Evolutionary conservation across 2,888 invertebrate species (phyloP).

Genomic region (Platycheirus rosarum): DNA sequence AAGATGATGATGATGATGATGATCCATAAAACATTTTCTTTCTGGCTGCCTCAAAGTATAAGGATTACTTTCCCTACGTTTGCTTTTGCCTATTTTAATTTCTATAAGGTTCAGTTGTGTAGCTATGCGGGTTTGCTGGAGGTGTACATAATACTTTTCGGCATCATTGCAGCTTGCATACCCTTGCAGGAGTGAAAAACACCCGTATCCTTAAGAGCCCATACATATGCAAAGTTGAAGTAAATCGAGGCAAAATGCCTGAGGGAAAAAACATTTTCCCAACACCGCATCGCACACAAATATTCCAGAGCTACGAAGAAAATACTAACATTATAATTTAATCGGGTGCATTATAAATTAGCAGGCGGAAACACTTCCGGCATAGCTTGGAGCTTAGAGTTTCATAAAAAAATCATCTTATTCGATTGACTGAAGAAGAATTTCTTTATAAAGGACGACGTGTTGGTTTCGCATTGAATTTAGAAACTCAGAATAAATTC

Average conservation of each 20-base stretch:
- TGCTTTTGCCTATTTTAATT: not conserved
- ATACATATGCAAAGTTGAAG: not conserved
- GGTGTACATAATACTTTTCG: conserved; percentile 20
- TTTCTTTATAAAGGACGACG: no score
- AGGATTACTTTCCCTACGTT: conserved; percentile 21
- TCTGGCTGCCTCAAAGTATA: conserved; percentile 38
- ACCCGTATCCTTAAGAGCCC: not conserved
- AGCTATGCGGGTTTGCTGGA: conserved; percentile 5
- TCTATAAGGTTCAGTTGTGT: conserved; percentile 29
- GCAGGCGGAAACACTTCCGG: conserved; percentile 23
- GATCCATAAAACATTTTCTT: conserved; percentile 73
- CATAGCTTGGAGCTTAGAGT: not conserved
- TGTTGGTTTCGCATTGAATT: no score
- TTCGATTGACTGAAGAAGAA: no score
- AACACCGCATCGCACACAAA: conserved; percentile 18
- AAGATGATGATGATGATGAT: conserved; percentile 73
- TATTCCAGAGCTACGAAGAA: conserved; percentile 23
- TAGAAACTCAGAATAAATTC: no score
- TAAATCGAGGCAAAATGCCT: not conserved
- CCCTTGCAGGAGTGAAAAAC: not conserved
- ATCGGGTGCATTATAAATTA: conserved; percentile 21
- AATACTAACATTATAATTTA: conserved; percentile 16
- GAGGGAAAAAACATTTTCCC: conserved; percentile 4
- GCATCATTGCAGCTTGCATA: conserved; percentile 24
- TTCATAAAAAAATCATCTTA: not conserved